Percentiles rank a stretch among this genome's conserved stretches.
Conservation (phyloP, 2,888 invertebrate genomes). For the Scrobipalpa atriplicella region DNA sequence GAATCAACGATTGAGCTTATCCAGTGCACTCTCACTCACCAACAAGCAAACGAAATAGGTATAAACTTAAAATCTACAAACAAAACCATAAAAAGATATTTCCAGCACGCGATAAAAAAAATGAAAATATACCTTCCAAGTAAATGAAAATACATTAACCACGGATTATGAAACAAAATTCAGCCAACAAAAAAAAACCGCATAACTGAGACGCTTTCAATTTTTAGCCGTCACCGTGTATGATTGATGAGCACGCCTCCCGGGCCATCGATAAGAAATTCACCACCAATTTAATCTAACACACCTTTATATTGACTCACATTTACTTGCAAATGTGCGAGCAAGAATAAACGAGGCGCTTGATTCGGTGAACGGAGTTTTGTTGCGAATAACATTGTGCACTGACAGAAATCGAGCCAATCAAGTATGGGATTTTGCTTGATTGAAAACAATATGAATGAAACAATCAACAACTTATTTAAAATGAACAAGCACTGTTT, state of each 20-base stretch:
- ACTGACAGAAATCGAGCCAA: too few relatives aligned
- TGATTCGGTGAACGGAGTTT: conserved; percentile 18
- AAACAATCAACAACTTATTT: too few relatives aligned
- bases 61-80: too few relatives aligned
- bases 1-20: too few relatives aligned
- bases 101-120: neutral
- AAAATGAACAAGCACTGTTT: too few relatives aligned
- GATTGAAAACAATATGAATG: too few relatives aligned
- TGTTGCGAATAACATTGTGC: neutral
- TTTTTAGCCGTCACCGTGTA: conserved; percentile 51
- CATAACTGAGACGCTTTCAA: conserved; percentile 45
- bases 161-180: conserved; percentile 12
- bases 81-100: too few relatives aligned
- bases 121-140: neutral
- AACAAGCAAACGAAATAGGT: too few relatives aligned
- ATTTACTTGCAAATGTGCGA: conserved; percentile 44
- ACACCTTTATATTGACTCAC: conserved; percentile 45
- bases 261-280: conserved; percentile 53
- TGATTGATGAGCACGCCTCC: conserved; percentile 53
- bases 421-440: too few relatives aligned
- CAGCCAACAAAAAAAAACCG: conserved; percentile 3
- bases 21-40: too few relatives aligned
- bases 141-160: neutral
- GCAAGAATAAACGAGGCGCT: conserved; percentile 22
- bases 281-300: conserved; percentile 46